Evolutionary conservation across 2,888 invertebrate genomes (phyloP).

Genomic region (Apodemia zela): DNA sequence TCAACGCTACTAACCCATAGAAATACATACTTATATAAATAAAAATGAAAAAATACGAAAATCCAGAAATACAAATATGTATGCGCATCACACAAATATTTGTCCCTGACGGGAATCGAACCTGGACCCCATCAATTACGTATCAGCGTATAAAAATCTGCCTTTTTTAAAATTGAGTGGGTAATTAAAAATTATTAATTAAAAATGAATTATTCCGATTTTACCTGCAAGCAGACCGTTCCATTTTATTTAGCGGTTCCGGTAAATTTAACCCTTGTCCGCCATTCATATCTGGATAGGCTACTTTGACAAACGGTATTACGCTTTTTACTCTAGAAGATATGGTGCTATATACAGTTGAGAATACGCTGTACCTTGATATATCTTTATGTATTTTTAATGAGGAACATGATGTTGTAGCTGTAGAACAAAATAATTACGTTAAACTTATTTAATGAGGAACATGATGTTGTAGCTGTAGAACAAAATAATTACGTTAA

Average conservation of each 20-base stretch:
- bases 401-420: constrained; percentile 61
- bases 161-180: no score
- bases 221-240: constrained; percentile 69
- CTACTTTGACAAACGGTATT: constrained; percentile 86
- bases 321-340: constrained; percentile 82
- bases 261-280: constrained; percentile 75
- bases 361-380: constrained; percentile 55
- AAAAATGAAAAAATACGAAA: not conserved
- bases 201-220: no score
- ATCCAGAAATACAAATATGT: no score
- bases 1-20: no score
- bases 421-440: constrained; percentile 40
- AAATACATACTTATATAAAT: no score
- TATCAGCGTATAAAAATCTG: no score
- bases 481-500: constrained; percentile 19
- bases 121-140: no score
- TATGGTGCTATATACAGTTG: constrained; percentile 73
- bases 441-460: constrained; percentile 48
- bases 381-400: constrained; percentile 72
- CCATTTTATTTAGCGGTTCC: constrained; percentile 82
- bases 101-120: no score
- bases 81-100: no score
- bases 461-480: constrained; percentile 62
- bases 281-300: constrained; percentile 87
- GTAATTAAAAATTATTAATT: no score